Conservation (phyloP, 2,888 invertebrate genomes). For the Julus scandinavius region DNA sequence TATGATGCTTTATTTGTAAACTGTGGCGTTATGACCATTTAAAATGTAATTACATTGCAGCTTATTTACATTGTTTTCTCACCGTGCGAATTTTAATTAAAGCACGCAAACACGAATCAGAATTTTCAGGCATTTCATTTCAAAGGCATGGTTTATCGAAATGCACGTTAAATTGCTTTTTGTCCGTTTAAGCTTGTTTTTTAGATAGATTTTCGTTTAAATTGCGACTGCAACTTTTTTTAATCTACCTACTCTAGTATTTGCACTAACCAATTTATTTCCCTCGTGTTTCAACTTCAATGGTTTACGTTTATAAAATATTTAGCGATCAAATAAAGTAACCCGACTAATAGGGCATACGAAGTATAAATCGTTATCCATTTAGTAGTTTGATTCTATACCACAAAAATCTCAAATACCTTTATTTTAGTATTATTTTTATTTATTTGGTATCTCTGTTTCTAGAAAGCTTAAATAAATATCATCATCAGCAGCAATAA, state of each 20-base stretch:
- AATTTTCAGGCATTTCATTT: conserved; percentile 8
- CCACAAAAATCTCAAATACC: too few relatives aligned
- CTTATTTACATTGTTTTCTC: conserved; percentile 35
- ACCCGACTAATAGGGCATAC: too few relatives aligned
- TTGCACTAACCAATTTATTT: neutral
- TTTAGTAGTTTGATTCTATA: too few relatives aligned
- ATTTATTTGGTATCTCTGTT: too few relatives aligned
- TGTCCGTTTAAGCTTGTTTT: neutral
- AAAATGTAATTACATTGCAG: conserved; percentile 17
- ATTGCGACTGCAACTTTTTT: neutral
- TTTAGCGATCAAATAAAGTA: too few relatives aligned
- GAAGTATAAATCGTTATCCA: too few relatives aligned
- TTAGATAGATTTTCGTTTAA: neutral
- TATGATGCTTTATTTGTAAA: conserved; percentile 30
- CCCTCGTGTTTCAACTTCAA: too few relatives aligned
- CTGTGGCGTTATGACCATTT: conserved; percentile 30
- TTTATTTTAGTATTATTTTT: too few relatives aligned
- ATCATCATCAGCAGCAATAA: too few relatives aligned
- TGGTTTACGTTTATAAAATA: too few relatives aligned
- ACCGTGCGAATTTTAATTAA: neutral
- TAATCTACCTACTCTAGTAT: neutral
- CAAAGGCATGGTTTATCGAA: neutral
- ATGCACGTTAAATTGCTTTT: neutral
- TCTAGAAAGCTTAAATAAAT: too few relatives aligned
- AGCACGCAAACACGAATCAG: conserved; percentile 30